Conservation (phyloP, 2,113 vertebrate species). For the Erythrocercus mccallii region DNA sequence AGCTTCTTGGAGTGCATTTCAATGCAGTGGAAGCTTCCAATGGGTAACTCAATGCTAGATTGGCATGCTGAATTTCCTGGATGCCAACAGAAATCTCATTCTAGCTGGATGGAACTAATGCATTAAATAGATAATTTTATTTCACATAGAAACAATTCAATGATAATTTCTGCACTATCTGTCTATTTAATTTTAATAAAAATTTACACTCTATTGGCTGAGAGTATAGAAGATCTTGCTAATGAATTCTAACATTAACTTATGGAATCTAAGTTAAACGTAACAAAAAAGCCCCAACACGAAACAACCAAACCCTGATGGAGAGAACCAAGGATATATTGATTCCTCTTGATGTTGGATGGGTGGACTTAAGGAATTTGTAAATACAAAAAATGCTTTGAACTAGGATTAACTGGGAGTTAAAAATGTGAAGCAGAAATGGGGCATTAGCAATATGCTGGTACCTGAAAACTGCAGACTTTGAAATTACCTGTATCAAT, state of each 20-base stretch:
- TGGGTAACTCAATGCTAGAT: neutral
- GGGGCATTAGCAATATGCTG: neutral
- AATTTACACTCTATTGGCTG: neutral
- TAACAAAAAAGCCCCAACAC: neutral
- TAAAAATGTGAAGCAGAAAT: neutral
- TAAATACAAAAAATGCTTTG: neutral
- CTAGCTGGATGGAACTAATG: constrained; percentile 11
- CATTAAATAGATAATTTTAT: constrained; percentile 15
- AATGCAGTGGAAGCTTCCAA: neutral
- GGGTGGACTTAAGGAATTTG: neutral
- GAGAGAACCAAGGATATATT: neutral
- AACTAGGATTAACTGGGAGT: neutral
- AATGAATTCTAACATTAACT: neutral
- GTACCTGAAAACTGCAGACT: neutral
- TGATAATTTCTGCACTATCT: neutral
- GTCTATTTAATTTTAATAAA: constrained; percentile 19
- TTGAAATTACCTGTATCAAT: neutral
- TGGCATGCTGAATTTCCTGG: neutral
- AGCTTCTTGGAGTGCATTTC: neutral
- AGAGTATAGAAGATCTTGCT: neutral
- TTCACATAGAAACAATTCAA: constrained; percentile 50
- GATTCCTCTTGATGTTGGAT: neutral
- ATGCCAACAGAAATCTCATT: neutral
- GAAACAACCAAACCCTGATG: neutral
- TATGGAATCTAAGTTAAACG: neutral